Percentiles rank a stretch among this genome's conserved stretches.
Conservation (phyloP, 2,797 vertebrate species). For the Threskiornis aethiopicus region DNA sequence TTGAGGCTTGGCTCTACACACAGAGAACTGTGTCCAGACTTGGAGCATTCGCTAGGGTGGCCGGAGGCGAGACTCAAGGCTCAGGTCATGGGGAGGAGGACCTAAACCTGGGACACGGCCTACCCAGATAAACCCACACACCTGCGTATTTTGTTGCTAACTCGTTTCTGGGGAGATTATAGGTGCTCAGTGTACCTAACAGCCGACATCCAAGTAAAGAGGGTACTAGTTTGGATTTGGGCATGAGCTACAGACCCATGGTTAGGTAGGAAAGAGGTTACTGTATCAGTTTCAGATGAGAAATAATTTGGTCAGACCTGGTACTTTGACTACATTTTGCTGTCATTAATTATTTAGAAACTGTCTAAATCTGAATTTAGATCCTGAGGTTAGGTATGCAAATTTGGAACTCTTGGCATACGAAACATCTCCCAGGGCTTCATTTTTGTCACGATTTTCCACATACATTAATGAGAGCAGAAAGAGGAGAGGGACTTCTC, state of each 20-base stretch:
- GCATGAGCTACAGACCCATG: background rate
- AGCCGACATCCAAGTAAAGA: background rate
- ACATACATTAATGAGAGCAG: background rate
- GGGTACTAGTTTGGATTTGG: background rate
- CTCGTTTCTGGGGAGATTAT: background rate
- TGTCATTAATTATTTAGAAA: conserved; percentile 30
- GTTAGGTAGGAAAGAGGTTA: background rate
- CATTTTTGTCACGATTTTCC: background rate
- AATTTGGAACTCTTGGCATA: background rate
- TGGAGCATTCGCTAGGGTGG: background rate
- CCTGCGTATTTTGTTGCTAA: background rate
- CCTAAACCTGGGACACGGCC: background rate
- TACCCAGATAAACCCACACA: background rate
- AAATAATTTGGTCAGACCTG: background rate
- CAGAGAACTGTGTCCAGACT: background rate
- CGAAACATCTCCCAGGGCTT: background rate
- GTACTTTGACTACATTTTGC: background rate
- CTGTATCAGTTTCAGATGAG: background rate
- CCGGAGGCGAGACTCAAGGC: background rate
- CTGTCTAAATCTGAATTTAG: background rate
- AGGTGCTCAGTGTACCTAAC: background rate
- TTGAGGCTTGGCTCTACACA: background rate
- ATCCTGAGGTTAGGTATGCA: background rate
- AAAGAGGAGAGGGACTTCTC: background rate
- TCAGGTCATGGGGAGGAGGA: background rate